A percentile compares a stretch with the other conserved stretches of the same genome.
These are phyloP conservation scores for Glaucomys volans DNA, from an alignment of 2,113 vertebrate genomes.

Conservation along the genomic window DNA sequence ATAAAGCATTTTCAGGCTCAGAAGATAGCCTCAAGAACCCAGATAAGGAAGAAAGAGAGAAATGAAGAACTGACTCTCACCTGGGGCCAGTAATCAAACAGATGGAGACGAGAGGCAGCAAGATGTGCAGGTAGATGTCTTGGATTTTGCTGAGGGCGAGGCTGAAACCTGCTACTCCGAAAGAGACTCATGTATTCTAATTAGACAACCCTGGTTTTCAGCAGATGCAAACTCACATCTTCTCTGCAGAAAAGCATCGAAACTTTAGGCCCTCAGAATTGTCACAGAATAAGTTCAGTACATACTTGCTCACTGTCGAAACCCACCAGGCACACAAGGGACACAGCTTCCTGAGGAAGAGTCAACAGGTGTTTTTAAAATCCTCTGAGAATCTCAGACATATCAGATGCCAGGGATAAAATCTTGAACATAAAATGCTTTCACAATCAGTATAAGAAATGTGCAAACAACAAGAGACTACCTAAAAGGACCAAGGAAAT, in stretches of 20 bases:
- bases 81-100: neutral
- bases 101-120: neutral
- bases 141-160: neutral
- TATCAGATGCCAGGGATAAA: neutral
- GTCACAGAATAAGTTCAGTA: neutral
- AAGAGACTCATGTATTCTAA: neutral
- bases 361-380: neutral
- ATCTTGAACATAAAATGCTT: neutral
- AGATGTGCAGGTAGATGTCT: neutral
- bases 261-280: neutral
- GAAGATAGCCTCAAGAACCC: neutral
- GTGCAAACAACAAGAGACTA: neutral
- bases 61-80: neutral
- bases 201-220: neutral
- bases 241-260: neutral
- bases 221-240: neutral
- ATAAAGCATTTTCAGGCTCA: neutral
- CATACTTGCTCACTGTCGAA: neutral
- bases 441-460: conserved; percentile 15
- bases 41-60: neutral
- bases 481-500: neutral
- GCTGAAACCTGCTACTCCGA: neutral
- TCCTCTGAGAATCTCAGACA: neutral
- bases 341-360: neutral
- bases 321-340: neutral